Base-by-base conservation (phyloP, 2,888 invertebrate genomes). In the Melanargia galathea region DNA sequence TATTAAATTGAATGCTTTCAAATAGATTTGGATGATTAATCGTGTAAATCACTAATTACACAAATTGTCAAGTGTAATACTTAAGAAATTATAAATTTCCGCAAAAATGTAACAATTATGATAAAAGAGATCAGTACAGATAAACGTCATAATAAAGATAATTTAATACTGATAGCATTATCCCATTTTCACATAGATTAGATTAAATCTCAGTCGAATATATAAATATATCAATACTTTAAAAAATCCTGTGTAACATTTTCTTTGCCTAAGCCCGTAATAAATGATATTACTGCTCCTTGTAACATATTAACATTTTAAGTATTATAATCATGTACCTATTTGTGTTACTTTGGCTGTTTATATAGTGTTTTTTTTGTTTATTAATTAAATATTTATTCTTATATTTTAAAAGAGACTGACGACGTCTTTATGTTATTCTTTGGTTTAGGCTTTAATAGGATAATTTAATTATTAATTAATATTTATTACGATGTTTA, bases 371-470 rank as follows among this genome's bases (percentile, higher is more conserved):
- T 26, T 52, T 6, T 26, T 45, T 22, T 40, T 33, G 7, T 33
- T 26, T 45, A 4, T n/a, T n/a, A n/a, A n/a, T n/a, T n/a, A 18
- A 22, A 35, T 24, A 20, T 18, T 52, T 52, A 35, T 30, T 35
- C n/a, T 10, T 45, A 51, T 35, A 35, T 54, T 46, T 57, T 54
- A 54, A 20, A 22, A 20, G 30, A 58, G 59, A 59, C 59, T 58
- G 35, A 26, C 45, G 22, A 35, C 8, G 58, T 48, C 57, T 43
- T 18, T 38, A 33, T 58, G 5, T 30, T 24, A 51, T 48, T 26
- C 26, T 66, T 66, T 66, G 66, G 66, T 63, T 66, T 26, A 48
- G n/a, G 66, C 66, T 66, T 66, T 66, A 66, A 66, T 57, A 18
- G 46, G n/a, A 38, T 62, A 45, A 26, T 33, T 43, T 22, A 16